phyloP scores from a whole-genome alignment of 2,888 invertebrate species.

The Volucella inanis region DNA sequence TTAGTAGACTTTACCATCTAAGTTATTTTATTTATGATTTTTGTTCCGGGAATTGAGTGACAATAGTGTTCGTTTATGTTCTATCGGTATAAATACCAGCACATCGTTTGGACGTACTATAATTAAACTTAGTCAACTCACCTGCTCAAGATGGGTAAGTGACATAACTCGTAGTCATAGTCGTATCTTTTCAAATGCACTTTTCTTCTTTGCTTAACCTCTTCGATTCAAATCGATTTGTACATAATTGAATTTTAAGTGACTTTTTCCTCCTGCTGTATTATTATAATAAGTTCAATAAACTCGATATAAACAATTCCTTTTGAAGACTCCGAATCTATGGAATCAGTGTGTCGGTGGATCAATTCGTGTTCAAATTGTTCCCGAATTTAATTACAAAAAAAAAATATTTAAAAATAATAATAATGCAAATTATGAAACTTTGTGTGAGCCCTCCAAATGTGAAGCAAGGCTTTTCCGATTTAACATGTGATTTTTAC shows the following conservation, averaged over 20 bases:
- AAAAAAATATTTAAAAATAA: constrained; percentile 16
- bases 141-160: constrained; percentile 74
- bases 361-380: constrained; percentile 68
- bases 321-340: constrained; percentile 36
- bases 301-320: constrained; percentile 53
- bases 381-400: constrained; percentile 24
- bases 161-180: background rate
- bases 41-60: constrained; percentile 14
- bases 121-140: constrained; percentile 71
- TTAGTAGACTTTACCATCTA: too few species aligned
- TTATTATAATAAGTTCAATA: constrained; percentile 62
- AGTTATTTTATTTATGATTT: too few species aligned
- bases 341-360: constrained; percentile 18
- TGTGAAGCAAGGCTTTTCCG: constrained; percentile 64
- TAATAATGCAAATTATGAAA: constrained; percentile 25
- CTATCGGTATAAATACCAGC: constrained; percentile 66
- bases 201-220: background rate
- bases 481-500: constrained; percentile 24
- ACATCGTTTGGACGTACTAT: constrained; percentile 52
- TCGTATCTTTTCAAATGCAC: constrained; percentile 4
- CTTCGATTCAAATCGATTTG: constrained; percentile 14
- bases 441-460: background rate
- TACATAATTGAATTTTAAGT: background rate
- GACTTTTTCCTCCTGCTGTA: constrained; percentile 32
- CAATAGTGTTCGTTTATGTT: constrained; percentile 40